Base-by-base conservation (phyloP, 2,888 invertebrate species). In the Ectobius pallidus region DNA sequence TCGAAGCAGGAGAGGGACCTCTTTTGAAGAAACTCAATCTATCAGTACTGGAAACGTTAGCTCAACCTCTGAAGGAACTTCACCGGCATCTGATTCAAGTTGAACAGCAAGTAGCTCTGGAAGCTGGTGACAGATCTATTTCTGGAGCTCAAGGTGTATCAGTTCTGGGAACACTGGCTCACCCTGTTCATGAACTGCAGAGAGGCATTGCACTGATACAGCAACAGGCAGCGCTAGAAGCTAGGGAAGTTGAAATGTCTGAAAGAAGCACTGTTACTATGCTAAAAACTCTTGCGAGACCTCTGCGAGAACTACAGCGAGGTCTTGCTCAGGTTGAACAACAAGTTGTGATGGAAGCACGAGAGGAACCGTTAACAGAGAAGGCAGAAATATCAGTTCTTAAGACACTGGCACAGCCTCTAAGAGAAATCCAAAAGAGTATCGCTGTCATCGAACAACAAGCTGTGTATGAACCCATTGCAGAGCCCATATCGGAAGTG, bases 121-220 rank as follows among this genome's bases (percentile, higher is more conserved):
- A 69, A 69, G 69, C 22, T 18, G 69, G 52, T 3, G 69, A 55
- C 6, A 55, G 46, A 22, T 27, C 27, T 16, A 46, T 46, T 6
- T 44, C 65, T 27, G 25, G 4, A 52, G 25, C n/a, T 11, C 25
- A 3, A 20, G 69, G 34, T 20, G 3, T 62, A 6, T 68, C 77
- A 7, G 39, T 68, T 11, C 27, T 75, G 52, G 46, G 72, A 55
- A 73, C 72, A 3, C 27, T 76, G 22, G 76, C 74, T 3, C 62
- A 69, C 22, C 63, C 78, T 4, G 73, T 78, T 11, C 75, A 77
- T 27, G 75, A 79, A 44, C 79, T 86, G 39, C 82, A 84, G 71
- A 80, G 76, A 71, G 82, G 84, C 72, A 76, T 86, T 39, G 77
- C 79, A 7, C 78, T 78, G 67, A 79, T 84, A 3, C 83, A 84